phyloP scores from a whole-genome alignment of 2,113 vertebrate genomes.

The Pholis gunnellus region DNA sequence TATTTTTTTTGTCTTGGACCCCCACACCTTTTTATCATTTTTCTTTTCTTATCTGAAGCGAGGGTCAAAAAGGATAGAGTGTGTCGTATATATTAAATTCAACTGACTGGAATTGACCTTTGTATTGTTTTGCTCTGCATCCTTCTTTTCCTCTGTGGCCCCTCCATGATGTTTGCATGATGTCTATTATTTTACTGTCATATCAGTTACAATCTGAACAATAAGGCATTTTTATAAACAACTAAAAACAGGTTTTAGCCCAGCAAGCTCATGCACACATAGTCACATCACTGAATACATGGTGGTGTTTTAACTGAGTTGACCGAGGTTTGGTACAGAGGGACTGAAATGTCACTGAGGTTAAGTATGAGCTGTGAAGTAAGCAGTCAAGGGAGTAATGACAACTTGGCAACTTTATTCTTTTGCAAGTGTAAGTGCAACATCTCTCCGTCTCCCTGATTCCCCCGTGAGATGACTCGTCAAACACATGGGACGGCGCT shows the following conservation, averaged over 20 bases:
- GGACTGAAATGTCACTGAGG: too few relatives aligned
- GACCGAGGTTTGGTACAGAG: too few relatives aligned
- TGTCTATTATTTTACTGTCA: background rate
- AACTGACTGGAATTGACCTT: background rate
- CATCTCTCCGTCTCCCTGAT: background rate
- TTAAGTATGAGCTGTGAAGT: too few relatives aligned
- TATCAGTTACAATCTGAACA: background rate
- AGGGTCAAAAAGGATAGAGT: background rate
- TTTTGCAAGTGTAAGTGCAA: background rate
- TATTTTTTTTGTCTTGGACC: background rate
- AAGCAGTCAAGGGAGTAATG: too few relatives aligned
- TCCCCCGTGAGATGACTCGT: too few relatives aligned
- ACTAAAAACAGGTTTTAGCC: too few relatives aligned
- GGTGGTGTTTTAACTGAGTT: too few relatives aligned
- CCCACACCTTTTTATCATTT: background rate
- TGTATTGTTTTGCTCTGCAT: conserved; percentile 34
- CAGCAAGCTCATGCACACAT: too few relatives aligned
- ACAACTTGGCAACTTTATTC: too few relatives aligned
- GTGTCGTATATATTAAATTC: background rate
- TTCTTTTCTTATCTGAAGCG: background rate
- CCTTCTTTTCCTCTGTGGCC: background rate
- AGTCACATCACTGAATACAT: too few relatives aligned
- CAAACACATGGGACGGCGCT: conserved; percentile 4
- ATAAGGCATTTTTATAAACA: too few relatives aligned
- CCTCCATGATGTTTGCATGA: background rate